A percentile compares a stretch with the other conserved stretches of the same genome.
These are phyloP conservation scores for Octodon degus DNA, from an alignment of 2,113 vertebrate species.

Conservation along the genomic window DNA sequence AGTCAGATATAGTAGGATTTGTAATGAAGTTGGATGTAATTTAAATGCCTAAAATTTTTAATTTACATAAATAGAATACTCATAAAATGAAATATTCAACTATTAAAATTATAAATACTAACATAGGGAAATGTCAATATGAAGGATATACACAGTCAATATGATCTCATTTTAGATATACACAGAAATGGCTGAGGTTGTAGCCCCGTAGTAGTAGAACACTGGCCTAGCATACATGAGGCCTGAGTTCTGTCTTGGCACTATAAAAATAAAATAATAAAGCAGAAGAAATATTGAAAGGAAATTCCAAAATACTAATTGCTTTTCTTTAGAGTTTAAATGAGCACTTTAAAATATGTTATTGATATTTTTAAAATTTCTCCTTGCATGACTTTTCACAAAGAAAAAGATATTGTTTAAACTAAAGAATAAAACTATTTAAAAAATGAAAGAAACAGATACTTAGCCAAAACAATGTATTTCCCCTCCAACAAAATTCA, in stretches of 20 bases:
- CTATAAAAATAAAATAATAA: neutral
- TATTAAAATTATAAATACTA: conserved; percentile 44
- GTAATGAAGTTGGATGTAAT: conserved; percentile 33
- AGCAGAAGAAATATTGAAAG: neutral
- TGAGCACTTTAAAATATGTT: conserved; percentile 27
- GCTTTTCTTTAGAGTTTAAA: neutral
- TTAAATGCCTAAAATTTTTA: conserved; percentile 47
- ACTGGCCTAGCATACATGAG: neutral
- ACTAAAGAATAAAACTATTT: neutral
- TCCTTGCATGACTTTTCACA: conserved; percentile 39
- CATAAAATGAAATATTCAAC: conserved; percentile 12
- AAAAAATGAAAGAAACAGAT: no score
- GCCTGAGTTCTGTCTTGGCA: neutral
- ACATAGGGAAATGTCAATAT: conserved; percentile 3
- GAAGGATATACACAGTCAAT: neutral
- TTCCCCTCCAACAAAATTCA: neutral
- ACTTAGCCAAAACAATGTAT: no score
- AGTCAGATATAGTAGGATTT: neutral
- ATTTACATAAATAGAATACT: neutral
- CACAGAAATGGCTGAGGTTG: neutral
- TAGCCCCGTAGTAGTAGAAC: neutral
- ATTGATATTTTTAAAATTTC: conserved; percentile 39
- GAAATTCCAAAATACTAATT: conserved; percentile 54
- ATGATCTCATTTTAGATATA: conserved; percentile 14
- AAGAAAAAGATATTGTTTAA: neutral